Evolutionary conservation across 2,113 vertebrate genomes (phyloP).

Genomic region (Azemiops feae): DNA sequence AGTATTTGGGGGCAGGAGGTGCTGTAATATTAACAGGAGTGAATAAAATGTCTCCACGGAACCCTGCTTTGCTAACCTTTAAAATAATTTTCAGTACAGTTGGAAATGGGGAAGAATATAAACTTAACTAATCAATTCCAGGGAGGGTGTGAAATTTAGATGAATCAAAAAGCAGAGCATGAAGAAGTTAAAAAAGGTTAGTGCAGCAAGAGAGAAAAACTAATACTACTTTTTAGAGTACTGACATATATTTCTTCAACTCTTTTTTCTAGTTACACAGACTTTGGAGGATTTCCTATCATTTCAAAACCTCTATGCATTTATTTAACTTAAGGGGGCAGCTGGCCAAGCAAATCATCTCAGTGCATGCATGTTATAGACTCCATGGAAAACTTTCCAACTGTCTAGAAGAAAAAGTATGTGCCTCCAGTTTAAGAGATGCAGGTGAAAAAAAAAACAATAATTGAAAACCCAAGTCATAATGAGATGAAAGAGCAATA

Average conservation of each 20-base stretch:
- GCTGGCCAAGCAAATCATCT: neutral
- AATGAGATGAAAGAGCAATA: conserved; percentile 5
- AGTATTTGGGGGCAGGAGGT: neutral
- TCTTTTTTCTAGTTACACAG: neutral
- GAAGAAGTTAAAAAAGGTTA: conserved; percentile 18
- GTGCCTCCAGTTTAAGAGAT: neutral
- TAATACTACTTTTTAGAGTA: neutral
- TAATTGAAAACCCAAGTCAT: neutral
- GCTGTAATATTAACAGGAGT: conserved; percentile 13
- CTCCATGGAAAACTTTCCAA: neutral
- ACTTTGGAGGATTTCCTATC: neutral
- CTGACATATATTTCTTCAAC: neutral
- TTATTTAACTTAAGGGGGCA: neutral
- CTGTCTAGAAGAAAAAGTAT: neutral
- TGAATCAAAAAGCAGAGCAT: conserved; percentile 8
- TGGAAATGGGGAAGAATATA: conserved; percentile 26
- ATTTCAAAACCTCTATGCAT: neutral
- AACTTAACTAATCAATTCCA: neutral
- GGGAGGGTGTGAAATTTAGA: neutral
- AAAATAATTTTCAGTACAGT: conserved; percentile 10
- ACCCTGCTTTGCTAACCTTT: conserved; percentile 20
- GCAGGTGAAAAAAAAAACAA: neutral
- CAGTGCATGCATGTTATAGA: neutral
- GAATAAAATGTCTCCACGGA: conserved; percentile 2
- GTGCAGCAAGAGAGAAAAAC: neutral